A percentile compares a stretch with the other conserved stretches of the same genome.
Evolutionary conservation across 1,140 invertebrate genomes (phyloP).

Genomic region (Drosophila jambulina): DNA sequence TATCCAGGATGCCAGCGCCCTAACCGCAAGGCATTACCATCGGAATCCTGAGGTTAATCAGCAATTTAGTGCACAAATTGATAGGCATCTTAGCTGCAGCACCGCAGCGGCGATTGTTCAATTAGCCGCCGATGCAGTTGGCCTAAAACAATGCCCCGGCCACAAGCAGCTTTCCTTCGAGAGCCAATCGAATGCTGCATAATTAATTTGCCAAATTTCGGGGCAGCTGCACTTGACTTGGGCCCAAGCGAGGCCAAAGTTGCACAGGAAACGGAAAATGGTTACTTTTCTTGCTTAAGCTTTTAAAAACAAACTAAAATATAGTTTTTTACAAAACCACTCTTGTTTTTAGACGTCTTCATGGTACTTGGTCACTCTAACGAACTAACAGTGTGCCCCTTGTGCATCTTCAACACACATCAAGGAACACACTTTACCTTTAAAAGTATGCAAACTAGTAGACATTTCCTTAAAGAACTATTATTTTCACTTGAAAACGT

Average conservation of each 20-base stretch:
- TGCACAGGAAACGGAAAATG: conserved; percentile 2
- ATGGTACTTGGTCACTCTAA: neutral
- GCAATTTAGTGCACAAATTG: conserved; percentile 78
- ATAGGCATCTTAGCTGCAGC: conserved; percentile 56
- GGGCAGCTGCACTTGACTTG: conserved; percentile 44
- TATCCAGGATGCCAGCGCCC: neutral
- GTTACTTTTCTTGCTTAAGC: neutral
- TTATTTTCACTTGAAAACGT: neutral
- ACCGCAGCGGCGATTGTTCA: conserved; percentile 46
- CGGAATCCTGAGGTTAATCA: conserved; percentile 68
- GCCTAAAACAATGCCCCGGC: conserved; percentile 44
- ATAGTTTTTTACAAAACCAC: neutral
- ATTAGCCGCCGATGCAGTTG: conserved; percentile 60
- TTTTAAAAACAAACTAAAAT: neutral
- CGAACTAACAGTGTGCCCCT: neutral
- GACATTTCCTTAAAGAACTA: too few relatives aligned
- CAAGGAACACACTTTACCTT: too few relatives aligned
- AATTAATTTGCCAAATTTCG: conserved; percentile 71
- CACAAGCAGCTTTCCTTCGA: conserved; percentile 66
- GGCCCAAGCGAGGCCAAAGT: conserved; percentile 31
- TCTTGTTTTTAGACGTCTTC: neutral
- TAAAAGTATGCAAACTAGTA: neutral
- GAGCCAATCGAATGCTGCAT: conserved; percentile 62
- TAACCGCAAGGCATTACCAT: conserved; percentile 53
- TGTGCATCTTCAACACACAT: neutral